phyloP scores from a whole-genome alignment of 2,888 invertebrate genomes.

The Tortrix viridana region DNA sequence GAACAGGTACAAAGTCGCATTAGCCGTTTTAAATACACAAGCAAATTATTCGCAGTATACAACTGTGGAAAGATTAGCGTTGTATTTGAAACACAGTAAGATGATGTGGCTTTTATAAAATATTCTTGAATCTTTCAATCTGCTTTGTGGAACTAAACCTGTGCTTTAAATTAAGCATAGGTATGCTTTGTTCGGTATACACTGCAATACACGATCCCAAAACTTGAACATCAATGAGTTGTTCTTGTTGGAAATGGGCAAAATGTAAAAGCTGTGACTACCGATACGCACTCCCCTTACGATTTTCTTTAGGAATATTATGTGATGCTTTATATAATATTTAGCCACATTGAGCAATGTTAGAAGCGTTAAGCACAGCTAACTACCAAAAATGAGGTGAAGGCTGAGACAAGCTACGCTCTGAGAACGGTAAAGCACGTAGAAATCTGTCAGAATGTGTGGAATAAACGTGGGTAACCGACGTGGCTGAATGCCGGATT shows the following conservation, averaged over 20 bases:
- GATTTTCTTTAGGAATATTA: too few relatives aligned
- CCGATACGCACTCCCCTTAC: too few relatives aligned
- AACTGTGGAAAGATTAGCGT: conserved; percentile 7
- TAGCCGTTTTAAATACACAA: conserved; percentile 14
- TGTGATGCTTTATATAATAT: too few relatives aligned
- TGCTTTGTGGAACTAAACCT: not conserved
- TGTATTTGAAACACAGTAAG: conserved; percentile 2
- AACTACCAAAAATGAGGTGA: too few relatives aligned
- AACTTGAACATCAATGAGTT: conserved; percentile 5
- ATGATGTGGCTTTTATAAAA: conserved; percentile 2
- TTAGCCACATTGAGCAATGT: too few relatives aligned
- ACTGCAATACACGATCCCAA: not conserved
- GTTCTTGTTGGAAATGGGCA: conserved; percentile 2
- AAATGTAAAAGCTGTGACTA: too few relatives aligned
- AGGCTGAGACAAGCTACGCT: too few relatives aligned
- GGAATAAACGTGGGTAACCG: too few relatives aligned
- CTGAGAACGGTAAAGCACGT: too few relatives aligned
- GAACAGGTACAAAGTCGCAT: conserved; percentile 24
- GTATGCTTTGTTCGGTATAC: not conserved
- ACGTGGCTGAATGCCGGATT: too few relatives aligned
- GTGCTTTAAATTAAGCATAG: not conserved
- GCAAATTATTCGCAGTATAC: conserved; percentile 2
- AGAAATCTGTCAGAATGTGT: too few relatives aligned
- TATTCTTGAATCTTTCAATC: not conserved
- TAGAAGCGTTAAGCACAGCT: too few relatives aligned